Evolutionary conservation across 2,888 invertebrate genomes (phyloP).

Genomic region (Sphaeridia pumilis): DNA sequence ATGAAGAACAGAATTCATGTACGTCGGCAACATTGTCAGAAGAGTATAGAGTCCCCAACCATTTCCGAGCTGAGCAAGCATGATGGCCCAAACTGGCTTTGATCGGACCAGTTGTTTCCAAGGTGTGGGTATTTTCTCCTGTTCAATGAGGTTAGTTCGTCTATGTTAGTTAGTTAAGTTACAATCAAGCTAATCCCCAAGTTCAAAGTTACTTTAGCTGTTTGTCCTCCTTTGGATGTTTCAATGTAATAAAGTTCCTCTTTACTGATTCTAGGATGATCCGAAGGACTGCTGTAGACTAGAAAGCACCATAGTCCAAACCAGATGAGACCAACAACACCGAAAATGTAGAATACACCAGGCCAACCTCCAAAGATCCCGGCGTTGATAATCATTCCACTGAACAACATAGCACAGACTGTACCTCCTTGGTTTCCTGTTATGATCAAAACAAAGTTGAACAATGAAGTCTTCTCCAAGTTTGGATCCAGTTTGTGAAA

Average conservation of each 20-base stretch:
- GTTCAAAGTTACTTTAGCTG: constrained; percentile 44
- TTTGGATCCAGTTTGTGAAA: too few relatives aligned
- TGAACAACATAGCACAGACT: constrained; percentile 68
- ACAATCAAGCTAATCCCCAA: too few relatives aligned
- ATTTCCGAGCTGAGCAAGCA: constrained; percentile 69
- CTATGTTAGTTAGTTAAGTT: too few relatives aligned
- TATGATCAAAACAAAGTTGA: not conserved
- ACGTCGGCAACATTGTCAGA: constrained; percentile 66
- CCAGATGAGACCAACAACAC: constrained; percentile 67
- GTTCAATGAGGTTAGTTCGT: too few relatives aligned
- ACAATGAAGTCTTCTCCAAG: too few relatives aligned
- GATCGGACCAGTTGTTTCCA: constrained; percentile 62
- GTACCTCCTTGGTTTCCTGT: constrained; percentile 84
- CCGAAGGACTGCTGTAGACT: constrained; percentile 59
- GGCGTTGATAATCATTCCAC: constrained; percentile 68
- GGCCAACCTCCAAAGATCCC: constrained; percentile 72
- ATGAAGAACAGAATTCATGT: constrained; percentile 70
- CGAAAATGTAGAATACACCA: constrained; percentile 74
- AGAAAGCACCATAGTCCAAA: constrained; percentile 62
- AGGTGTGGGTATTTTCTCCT: constrained; percentile 45
- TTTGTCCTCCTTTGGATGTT: constrained; percentile 16
- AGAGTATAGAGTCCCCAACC: constrained; percentile 77
- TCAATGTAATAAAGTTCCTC: constrained; percentile 54
- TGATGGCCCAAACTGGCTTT: constrained; percentile 68
- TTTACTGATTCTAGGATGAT: constrained; percentile 60